These are phyloP conservation scores for Orchestia grillus DNA, from an alignment of 1,140 invertebrate genomes.

Conservation along the genomic window DNA sequence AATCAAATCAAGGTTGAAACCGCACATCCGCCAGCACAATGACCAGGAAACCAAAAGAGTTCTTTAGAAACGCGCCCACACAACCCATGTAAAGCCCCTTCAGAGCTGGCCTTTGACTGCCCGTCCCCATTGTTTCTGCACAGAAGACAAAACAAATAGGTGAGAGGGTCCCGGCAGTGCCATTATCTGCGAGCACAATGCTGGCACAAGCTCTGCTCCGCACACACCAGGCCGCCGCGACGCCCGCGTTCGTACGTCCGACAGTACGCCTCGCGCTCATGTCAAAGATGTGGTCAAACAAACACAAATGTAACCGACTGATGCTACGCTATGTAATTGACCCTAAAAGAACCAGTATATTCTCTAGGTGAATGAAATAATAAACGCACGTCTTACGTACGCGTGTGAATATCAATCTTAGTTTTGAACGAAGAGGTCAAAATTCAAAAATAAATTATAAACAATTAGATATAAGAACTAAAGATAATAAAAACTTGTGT, in stretches of 20 bases:
- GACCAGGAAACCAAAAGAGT: background rate
- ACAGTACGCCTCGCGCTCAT: too few relatives aligned
- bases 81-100: background rate
- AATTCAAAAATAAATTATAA: too few relatives aligned
- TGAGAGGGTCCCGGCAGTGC: background rate
- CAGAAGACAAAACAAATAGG: slow-evolving; percentile 1
- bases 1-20: background rate
- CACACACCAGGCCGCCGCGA: background rate
- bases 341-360: too few relatives aligned
- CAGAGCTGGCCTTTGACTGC: background rate
- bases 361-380: too few relatives aligned
- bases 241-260: background rate
- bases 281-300: background rate
- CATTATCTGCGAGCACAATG: background rate
- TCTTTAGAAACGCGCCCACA: background rate
- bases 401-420: too few relatives aligned
- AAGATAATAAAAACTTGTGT: too few relatives aligned
- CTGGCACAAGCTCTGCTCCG: background rate
- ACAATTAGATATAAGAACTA: too few relatives aligned
- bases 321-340: too few relatives aligned
- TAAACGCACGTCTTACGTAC: too few relatives aligned
- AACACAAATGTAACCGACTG: background rate
- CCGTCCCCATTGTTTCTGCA: background rate
- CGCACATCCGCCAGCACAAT: background rate
- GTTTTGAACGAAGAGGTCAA: too few relatives aligned